Evolutionary conservation across 2,888 invertebrate species (phyloP).

Genomic region (Torymus texanus): DNA sequence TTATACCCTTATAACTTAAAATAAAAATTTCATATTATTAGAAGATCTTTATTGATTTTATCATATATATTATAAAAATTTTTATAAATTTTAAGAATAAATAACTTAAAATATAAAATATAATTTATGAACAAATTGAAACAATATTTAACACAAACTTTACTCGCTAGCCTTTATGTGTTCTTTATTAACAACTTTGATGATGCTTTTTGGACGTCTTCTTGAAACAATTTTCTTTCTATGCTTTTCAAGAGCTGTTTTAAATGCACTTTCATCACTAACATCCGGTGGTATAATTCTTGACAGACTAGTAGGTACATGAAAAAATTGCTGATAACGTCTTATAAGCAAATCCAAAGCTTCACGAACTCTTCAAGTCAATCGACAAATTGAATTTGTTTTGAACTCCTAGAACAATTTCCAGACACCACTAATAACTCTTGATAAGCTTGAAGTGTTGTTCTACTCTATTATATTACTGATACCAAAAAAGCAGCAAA

Average conservation of each 20-base stretch:
- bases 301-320: slow-evolving; percentile 68
- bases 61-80: slow-evolving; percentile 19
- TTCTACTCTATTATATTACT: slow-evolving; percentile 43
- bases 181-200: slow-evolving; percentile 28
- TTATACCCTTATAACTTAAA: neutral
- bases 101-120: slow-evolving; percentile 15
- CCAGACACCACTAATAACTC: slow-evolving; percentile 40
- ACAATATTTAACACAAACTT: neutral
- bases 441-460: slow-evolving; percentile 48
- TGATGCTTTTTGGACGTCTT: slow-evolving; percentile 22
- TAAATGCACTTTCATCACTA: slow-evolving; percentile 50
- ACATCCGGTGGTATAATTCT: slow-evolving; percentile 58
- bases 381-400: slow-evolving; percentile 9
- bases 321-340: slow-evolving; percentile 67
- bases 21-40: slow-evolving; percentile 4
- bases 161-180: too few species aligned
- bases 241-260: slow-evolving; percentile 49
- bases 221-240: slow-evolving; percentile 40
- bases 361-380: slow-evolving; percentile 52
- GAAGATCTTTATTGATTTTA: slow-evolving; percentile 33
- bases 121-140: neutral
- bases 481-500: slow-evolving; percentile 38
- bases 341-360: slow-evolving; percentile 62
- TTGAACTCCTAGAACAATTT: slow-evolving; percentile 14
- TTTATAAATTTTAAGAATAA: slow-evolving; percentile 37